These are phyloP conservation scores for Alviniconcha marisindica DNA, from an alignment of 1,140 invertebrate genomes.

Conservation along the genomic window DNA sequence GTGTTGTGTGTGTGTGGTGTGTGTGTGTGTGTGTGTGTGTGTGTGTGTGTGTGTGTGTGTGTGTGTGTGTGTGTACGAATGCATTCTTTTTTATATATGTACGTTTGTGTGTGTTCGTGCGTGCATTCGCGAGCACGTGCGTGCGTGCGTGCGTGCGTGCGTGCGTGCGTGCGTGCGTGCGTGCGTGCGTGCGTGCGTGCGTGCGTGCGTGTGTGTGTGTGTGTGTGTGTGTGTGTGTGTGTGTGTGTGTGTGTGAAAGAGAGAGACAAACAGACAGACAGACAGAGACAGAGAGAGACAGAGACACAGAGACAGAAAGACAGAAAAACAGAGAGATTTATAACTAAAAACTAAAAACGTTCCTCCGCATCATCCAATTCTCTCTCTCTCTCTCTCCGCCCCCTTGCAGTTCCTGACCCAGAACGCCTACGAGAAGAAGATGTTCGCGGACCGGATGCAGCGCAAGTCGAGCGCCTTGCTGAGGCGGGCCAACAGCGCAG, in stretches of 20 bases:
- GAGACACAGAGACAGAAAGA: too few species aligned
- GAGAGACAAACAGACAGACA: too few species aligned
- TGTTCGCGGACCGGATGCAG: constrained; percentile 53
- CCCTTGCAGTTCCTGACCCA: constrained; percentile 47
- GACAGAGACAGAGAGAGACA: too few species aligned
- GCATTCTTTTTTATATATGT: neutral
- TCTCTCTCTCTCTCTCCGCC: too few species aligned
- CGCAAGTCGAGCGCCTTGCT: constrained; percentile 41
- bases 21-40: neutral
- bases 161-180: neutral
- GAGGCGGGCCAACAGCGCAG: neutral
- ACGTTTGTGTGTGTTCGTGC: constrained; percentile 11
- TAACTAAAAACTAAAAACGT: too few species aligned
- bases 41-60: constrained; percentile 4
- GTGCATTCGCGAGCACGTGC: neutral
- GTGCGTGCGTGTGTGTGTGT: constrained; percentile 15
- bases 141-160: constrained; percentile 6
- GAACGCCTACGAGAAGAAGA: constrained; percentile 55
- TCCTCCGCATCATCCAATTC: too few species aligned
- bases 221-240: neutral
- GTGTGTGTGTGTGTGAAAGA: neutral
- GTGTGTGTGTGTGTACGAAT: neutral
- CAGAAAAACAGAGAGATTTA: too few species aligned
- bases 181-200: neutral
- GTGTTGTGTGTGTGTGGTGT: neutral